These are phyloP conservation scores for Archilochus colubris DNA, from an alignment of 2,113 vertebrate genomes.

Conservation along the genomic window DNA sequence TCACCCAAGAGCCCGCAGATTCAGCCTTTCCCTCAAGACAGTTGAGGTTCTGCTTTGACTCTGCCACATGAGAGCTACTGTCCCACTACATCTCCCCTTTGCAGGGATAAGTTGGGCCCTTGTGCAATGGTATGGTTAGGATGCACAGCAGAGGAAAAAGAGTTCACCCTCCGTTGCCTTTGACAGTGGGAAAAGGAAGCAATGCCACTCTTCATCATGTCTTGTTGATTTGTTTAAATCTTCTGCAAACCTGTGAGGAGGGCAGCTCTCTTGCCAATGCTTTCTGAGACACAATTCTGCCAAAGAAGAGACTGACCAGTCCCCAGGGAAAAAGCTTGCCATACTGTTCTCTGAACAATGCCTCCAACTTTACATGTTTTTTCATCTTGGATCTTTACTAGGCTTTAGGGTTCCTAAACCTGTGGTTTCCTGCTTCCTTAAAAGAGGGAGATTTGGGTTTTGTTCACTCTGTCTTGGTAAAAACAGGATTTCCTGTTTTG, in stretches of 20 bases:
- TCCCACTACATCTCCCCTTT: background rate
- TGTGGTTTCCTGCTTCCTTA: background rate
- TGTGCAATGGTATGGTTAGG: accelerated
- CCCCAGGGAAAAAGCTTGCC: background rate
- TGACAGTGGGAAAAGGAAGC: background rate
- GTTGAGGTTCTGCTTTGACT: background rate
- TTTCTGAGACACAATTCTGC: background rate
- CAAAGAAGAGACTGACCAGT: background rate
- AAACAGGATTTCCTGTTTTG: background rate
- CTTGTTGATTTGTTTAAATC: background rate
- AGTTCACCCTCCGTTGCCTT: background rate
- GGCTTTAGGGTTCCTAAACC: background rate
- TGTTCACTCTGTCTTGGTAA: background rate
- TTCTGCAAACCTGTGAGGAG: background rate
- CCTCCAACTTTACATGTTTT: background rate
- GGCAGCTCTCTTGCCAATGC: background rate
- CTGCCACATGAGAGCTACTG: background rate
- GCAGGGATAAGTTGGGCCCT: background rate
- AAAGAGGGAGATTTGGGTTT: background rate
- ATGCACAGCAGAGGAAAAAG: background rate
- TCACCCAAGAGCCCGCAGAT: background rate
- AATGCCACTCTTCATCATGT: background rate
- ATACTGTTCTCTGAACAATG: background rate
- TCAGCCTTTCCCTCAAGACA: background rate
- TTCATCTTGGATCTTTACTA: background rate